phyloP scores from a whole-genome alignment of 1,140 invertebrate genomes.

The Bicyclus anynana region DNA sequence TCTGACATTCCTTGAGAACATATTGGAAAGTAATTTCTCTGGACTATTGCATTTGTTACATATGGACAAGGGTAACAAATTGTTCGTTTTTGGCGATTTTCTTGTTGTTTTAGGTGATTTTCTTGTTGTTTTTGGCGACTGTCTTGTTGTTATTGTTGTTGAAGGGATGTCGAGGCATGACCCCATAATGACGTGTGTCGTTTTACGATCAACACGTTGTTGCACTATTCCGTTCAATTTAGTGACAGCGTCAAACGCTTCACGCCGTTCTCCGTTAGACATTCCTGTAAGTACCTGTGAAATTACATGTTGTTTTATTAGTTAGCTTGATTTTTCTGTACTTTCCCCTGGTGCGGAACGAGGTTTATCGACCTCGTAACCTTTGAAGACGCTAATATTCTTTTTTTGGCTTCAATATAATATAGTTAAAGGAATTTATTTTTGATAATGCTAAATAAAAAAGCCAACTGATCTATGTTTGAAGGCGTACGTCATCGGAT shows the following conservation, averaged over 20 bases:
- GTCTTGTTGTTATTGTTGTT: not conserved
- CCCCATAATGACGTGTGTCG: constrained; percentile 55
- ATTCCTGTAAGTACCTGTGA: constrained; percentile 57
- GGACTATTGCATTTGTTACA: constrained; percentile 29
- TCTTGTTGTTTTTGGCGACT: not conserved
- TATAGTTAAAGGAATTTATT: too few species aligned
- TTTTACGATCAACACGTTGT: constrained; percentile 36
- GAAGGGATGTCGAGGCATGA: constrained; percentile 24
- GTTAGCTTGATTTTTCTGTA: too few species aligned
- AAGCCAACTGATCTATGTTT: too few species aligned
- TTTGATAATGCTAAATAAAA: too few species aligned
- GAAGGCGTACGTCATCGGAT: too few species aligned
- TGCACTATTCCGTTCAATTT: constrained; percentile 42
- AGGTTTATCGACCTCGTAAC: too few species aligned
- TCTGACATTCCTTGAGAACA: constrained; percentile 21
- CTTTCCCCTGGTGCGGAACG: too few species aligned
- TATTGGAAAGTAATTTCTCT: constrained; percentile 12
- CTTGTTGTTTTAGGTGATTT: not conserved
- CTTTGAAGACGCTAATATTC: too few species aligned
- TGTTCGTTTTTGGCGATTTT: constrained; percentile 1
- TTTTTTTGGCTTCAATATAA: too few species aligned
- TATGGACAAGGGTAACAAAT: constrained; percentile 4
- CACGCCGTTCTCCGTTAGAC: constrained; percentile 36
- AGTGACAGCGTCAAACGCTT: constrained; percentile 27
- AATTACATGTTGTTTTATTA: too few species aligned